Base-by-base conservation (phyloP, 2,888 invertebrate species). In the Drosophila falleni region DNA sequence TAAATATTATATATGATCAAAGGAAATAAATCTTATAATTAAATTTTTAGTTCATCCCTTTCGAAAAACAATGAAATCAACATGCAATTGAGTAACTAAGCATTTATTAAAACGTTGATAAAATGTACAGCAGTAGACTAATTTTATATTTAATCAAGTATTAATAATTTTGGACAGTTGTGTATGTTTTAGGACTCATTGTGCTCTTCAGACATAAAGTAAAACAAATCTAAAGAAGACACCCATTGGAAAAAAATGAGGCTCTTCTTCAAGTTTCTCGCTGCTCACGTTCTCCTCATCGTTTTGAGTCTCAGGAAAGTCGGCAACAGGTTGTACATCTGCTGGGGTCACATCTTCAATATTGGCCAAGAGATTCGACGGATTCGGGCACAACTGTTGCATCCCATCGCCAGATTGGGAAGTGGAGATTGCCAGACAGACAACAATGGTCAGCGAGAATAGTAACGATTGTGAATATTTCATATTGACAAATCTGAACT, bases 301-400 rank as follows among this genome's bases (percentile, higher is more conserved):
- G 1, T 9, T 19, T 1, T 39, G 2, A 23, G 13, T 13, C 15
- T 15, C 9, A 10, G 23, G 2, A 8, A 6, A 1, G 6, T 37
- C 26, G 39, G 47, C 71, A 70, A 63, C 58, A 70, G 63, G 71
- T 63, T 26, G 10, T 23, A 19, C 6, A n/a, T 9, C 6, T 26
- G 29, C 41, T 26, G 16, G 15, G 9, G 23, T 1, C 16, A 19
- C 9, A 41, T 23, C 13, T 10, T 10, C 13, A 5, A 1, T 13
- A 10, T 41, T 31, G 10, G 15, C 10, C 23, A 23, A 31, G 8
- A 10, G 1, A 3, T 15, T 9, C 13, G 8, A n/a, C 4, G 19
- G 13, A 15, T 9, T 10, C 15, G 5, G 3, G 0, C 33, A 5
- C 23, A 49, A 33, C 61, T 51, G 47, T 55, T 54, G 54, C 42